Evolutionary conservation across 1,140 invertebrate species (phyloP).

Genomic region (Kradibia gibbosae): DNA sequence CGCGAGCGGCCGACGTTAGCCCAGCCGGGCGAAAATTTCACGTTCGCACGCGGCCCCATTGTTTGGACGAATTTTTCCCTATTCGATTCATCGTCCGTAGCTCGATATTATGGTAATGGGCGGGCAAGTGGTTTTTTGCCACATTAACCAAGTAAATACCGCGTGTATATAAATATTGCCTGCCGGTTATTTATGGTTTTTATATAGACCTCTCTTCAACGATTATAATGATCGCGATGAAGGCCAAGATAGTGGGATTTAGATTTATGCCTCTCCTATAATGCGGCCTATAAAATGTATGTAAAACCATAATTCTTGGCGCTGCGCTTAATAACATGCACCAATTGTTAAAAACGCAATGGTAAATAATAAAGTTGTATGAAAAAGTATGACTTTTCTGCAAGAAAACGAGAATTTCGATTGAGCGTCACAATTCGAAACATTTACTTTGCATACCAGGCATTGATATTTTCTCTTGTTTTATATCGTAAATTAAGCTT

Average conservation of each 20-base stretch:
- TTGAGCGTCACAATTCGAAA: background rate
- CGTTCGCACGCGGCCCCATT: background rate
- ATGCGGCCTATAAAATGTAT: background rate
- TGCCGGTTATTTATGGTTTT: constrained; percentile 24
- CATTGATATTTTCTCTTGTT: background rate
- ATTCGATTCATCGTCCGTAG: too few species aligned
- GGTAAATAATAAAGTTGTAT: background rate
- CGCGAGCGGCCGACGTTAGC: too few species aligned
- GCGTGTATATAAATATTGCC: constrained; percentile 17
- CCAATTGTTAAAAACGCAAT: background rate
- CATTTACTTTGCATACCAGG: background rate
- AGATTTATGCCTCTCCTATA: background rate
- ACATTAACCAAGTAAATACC: constrained; percentile 1
- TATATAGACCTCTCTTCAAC: background rate
- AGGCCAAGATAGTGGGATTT: constrained; percentile 13
- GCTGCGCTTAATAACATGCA: background rate
- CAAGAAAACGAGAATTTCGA: background rate
- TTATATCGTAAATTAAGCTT: background rate
- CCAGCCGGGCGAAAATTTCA: too few species aligned
- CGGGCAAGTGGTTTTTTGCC: background rate
- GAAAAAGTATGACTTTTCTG: background rate
- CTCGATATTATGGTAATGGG: background rate
- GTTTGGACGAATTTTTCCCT: background rate
- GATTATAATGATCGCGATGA: background rate
- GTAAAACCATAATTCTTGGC: background rate